Conservation (phyloP, 53 echinoderm and acorn worm genomes). For the Hippasteria phrygiana region DNA sequence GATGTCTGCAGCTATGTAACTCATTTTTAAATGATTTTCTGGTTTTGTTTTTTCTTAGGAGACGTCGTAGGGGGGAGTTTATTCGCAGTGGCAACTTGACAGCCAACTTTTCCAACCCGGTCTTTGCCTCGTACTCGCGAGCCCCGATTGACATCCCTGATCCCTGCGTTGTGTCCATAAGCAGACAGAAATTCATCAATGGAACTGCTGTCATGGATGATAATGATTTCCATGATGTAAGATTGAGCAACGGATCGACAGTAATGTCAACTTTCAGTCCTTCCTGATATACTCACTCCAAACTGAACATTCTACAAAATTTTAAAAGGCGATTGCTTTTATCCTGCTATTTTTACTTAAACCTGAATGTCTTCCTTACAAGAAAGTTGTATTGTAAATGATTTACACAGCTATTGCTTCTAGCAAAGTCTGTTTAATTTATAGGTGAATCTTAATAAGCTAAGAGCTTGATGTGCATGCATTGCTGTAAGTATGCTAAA, state of each 20-base stretch:
- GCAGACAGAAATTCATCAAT: slow-evolving; percentile 42
- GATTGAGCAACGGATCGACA: slow-evolving; percentile 34
- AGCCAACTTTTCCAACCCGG: slow-evolving; percentile 52
- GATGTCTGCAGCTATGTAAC: too few relatives aligned
- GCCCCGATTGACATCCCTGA: slow-evolving; percentile 11
- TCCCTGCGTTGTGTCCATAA: slow-evolving; percentile 16
- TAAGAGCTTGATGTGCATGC: too few relatives aligned
- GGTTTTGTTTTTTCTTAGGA: too few relatives aligned
- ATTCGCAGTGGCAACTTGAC: slow-evolving; percentile 55
- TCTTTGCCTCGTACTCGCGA: slow-evolving; percentile 25
- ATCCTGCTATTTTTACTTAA: neutral
- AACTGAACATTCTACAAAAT: neutral
- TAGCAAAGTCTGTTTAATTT: too few relatives aligned
- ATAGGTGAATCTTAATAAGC: too few relatives aligned
- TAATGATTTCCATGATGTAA: slow-evolving; percentile 21
- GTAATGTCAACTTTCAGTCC: slow-evolving; percentile 43
- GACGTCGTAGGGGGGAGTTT: slow-evolving; percentile 45
- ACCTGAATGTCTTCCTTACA: slow-evolving; percentile 13
- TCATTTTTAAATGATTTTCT: neutral
- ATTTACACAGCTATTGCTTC: too few relatives aligned
- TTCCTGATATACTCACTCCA: neutral
- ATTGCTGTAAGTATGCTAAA: too few relatives aligned
- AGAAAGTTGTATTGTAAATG: too few relatives aligned
- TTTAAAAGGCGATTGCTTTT: neutral
- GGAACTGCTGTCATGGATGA: slow-evolving; percentile 34